Conservation (phyloP, 1,140 invertebrate species). For the Venturia canescens region DNA sequence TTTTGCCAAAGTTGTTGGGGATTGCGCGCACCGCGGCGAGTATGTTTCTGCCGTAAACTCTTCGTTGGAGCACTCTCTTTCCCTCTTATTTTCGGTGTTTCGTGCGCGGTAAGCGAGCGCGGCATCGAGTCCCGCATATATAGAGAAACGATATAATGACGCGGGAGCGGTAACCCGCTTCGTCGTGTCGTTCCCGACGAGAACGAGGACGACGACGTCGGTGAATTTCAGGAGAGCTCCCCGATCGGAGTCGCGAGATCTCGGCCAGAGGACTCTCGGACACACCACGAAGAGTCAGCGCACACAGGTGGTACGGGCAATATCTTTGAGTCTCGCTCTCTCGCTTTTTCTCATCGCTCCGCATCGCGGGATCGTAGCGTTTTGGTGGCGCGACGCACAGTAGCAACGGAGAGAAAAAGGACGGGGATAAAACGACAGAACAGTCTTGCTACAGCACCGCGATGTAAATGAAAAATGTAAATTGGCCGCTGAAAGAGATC, state of each 20-base stretch:
- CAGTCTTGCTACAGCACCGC: conserved; percentile 26
- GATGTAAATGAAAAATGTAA: conserved; percentile 69
- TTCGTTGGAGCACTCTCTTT: neutral
- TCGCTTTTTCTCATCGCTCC: conserved; percentile 18
- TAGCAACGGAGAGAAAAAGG: conserved; percentile 1
- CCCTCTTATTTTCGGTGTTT: neutral
- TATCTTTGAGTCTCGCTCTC: conserved; percentile 14
- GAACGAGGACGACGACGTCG: conserved; percentile 36
- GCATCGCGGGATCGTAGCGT: conserved; percentile 16
- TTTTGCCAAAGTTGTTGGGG: conserved; percentile 32
- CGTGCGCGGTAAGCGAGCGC: neutral
- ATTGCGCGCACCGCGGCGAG: conserved; percentile 30
- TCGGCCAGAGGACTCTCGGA: conserved; percentile 31
- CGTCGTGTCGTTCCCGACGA: conserved; percentile 31
- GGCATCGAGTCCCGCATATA: neutral
- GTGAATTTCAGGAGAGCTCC: conserved; percentile 46
- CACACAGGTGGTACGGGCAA: conserved; percentile 54
- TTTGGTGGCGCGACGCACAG: conserved; percentile 26
- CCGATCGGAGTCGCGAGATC: conserved; percentile 45
- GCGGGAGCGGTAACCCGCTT: conserved; percentile 30
- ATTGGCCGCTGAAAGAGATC: conserved; percentile 55
- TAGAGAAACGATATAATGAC: conserved; percentile 45
- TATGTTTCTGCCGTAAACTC: conserved; percentile 1
- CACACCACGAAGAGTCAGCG: conserved; percentile 47
- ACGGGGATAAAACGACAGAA: neutral